Evolutionary conservation across 1,140 invertebrate species (phyloP).

Genomic region (Diorhabda carinulata): DNA sequence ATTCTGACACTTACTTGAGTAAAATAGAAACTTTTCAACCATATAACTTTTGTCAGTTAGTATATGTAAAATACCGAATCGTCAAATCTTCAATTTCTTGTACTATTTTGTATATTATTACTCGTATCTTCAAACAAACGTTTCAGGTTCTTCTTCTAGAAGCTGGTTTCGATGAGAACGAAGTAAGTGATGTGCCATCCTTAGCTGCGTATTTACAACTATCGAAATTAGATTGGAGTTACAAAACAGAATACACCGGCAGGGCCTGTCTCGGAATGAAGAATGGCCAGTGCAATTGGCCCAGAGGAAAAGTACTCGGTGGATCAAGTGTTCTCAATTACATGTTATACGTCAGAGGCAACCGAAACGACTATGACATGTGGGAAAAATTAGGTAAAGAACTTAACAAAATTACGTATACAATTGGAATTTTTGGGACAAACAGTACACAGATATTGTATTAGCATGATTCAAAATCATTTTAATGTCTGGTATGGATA

Average conservation of each 20-base stretch:
- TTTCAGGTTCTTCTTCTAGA: slow-evolving; percentile 68
- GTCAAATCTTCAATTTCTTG: too few species aligned
- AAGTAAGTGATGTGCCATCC: slow-evolving; percentile 84
- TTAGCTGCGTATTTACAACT: slow-evolving; percentile 83
- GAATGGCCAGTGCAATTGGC: slow-evolving; percentile 76
- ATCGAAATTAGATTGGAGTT: slow-evolving; percentile 86
- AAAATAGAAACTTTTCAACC: too few species aligned
- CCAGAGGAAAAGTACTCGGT: slow-evolving; percentile 78
- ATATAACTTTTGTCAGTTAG: too few species aligned
- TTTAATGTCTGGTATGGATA: too few species aligned
- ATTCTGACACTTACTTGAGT: too few species aligned
- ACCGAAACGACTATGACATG: slow-evolving; percentile 78
- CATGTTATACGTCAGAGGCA: slow-evolving; percentile 91
- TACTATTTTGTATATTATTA: too few species aligned
- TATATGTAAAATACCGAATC: too few species aligned
- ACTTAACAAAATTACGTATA: too few species aligned
- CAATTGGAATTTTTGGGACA: too few species aligned
- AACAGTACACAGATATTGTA: too few species aligned
- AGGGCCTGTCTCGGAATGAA: slow-evolving; percentile 71
- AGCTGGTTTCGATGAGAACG: slow-evolving; percentile 88
- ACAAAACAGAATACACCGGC: slow-evolving; percentile 84
- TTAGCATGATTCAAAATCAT: too few species aligned
- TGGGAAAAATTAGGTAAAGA: slow-evolving; percentile 75
- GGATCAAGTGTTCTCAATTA: slow-evolving; percentile 91
- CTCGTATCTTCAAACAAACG: not conserved